These are phyloP conservation scores for Tiphia femorata DNA, from an alignment of 2,888 invertebrate species.

Conservation along the genomic window DNA sequence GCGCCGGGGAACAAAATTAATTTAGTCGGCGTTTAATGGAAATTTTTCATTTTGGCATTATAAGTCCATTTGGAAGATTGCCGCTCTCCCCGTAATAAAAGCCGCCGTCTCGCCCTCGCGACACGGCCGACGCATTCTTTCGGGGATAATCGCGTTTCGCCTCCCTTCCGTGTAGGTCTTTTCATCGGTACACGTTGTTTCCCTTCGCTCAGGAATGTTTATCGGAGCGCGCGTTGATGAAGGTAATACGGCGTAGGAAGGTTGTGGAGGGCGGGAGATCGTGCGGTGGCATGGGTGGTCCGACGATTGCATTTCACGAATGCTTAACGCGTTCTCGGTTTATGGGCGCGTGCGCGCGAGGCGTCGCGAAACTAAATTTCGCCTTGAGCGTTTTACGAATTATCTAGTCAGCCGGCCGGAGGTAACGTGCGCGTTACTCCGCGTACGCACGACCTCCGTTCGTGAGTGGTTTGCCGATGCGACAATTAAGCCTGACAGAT, in stretches of 20 bases:
- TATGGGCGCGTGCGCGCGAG: constrained; percentile 60
- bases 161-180: neutral
- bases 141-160: neutral
- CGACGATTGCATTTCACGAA: constrained; percentile 51
- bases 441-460: constrained; percentile 37
- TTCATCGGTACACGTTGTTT: neutral
- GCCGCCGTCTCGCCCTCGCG: neutral
- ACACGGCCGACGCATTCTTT: neutral
- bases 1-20: no score
- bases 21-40: no score
- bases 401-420: constrained; percentile 17
- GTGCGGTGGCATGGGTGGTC: constrained; percentile 54
- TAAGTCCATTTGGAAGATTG: no score
- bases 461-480: constrained; percentile 54
- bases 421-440: constrained; percentile 31
- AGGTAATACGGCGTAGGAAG: constrained; percentile 25
- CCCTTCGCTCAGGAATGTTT: constrained; percentile 26
- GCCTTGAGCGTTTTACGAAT: constrained; percentile 48
- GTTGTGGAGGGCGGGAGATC: no score
- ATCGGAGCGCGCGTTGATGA: constrained; percentile 39
- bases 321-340: constrained; percentile 62
- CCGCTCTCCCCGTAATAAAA: no score
- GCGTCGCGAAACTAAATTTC: constrained; percentile 59
- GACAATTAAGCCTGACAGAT: constrained; percentile 41
- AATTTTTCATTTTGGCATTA: neutral